phyloP scores from a whole-genome alignment of 2,797 vertebrate species.

The Sebastes ruberrimus region DNA sequence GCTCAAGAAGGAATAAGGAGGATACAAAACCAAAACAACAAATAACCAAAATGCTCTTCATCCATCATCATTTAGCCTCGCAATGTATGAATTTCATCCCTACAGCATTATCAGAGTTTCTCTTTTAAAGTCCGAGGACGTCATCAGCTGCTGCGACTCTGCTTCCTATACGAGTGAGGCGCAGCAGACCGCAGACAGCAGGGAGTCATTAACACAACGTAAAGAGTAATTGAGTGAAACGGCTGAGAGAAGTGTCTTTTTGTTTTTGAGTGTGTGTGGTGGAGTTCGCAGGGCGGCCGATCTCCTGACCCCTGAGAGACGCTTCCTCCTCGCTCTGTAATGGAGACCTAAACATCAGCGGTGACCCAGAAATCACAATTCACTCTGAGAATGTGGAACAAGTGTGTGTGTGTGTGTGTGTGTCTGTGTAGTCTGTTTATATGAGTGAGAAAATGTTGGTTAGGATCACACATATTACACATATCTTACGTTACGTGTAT shows the following conservation, averaged over 20 bases:
- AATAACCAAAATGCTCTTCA: neutral
- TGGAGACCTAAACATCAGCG: slow-evolving; percentile 56
- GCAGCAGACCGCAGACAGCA: slow-evolving; percentile 11
- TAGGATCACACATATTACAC: neutral
- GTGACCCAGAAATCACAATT: slow-evolving; percentile 72
- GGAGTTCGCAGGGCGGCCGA: slow-evolving; percentile 30
- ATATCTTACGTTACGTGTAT: neutral
- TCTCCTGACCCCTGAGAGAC: slow-evolving; percentile 49
- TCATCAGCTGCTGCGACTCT: neutral
- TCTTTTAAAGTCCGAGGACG: neutral
- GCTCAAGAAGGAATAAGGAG: neutral
- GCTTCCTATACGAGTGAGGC: neutral
- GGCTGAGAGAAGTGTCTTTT: slow-evolving; percentile 26
- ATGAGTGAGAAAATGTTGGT: neutral
- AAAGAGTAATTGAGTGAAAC: slow-evolving; percentile 45
- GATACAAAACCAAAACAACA: neutral
- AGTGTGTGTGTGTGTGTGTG: slow-evolving; percentile 3
- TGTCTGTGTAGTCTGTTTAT: neutral
- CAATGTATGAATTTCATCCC: neutral
- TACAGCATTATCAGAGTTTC: neutral
- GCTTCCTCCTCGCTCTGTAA: slow-evolving; percentile 50
- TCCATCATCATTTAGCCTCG: neutral
- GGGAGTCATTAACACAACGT: slow-evolving; percentile 42
- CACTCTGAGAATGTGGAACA: slow-evolving; percentile 41
- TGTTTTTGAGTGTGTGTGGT: slow-evolving; percentile 33